Conservation (phyloP, 2,888 invertebrate species). For the Cylloceria caligata region DNA sequence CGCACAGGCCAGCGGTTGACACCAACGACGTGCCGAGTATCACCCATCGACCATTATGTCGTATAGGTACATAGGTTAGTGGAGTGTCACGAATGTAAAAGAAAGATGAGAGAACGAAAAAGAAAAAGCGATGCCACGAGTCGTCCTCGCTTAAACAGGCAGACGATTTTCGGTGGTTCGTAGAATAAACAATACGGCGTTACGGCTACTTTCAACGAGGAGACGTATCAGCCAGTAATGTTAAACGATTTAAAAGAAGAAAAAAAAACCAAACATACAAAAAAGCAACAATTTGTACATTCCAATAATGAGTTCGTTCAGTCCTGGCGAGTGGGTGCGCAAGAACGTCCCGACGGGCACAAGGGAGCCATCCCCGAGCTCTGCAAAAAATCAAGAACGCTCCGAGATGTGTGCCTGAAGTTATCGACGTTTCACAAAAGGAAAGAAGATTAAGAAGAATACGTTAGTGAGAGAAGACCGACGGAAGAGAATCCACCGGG, state of each 20-base stretch:
- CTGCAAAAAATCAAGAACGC: not conserved
- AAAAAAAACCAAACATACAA: constrained; percentile 77
- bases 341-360: constrained; percentile 61
- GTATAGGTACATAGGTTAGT: constrained; percentile 55
- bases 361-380: constrained; percentile 69
- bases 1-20: constrained; percentile 74
- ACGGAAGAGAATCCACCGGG: constrained; percentile 59
- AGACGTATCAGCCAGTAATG: constrained; percentile 45
- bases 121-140: constrained; percentile 6
- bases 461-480: constrained; percentile 7
- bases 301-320: constrained; percentile 90
- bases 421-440: not conserved
- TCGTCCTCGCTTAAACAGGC: not conserved
- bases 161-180: not conserved
- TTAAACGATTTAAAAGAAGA: constrained; percentile 49
- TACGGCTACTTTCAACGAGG: constrained; percentile 28
- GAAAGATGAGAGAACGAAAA: constrained; percentile 20
- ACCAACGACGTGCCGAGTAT: constrained; percentile 50
- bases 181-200: constrained; percentile 36
- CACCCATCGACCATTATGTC: constrained; percentile 53
- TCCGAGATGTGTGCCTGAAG: constrained; percentile 54
- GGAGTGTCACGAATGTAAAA: constrained; percentile 44
- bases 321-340: constrained; percentile 75
- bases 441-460: not conserved
- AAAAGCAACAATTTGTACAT: constrained; percentile 90